Evolutionary conservation across 2,113 vertebrate genomes (phyloP), one percentile per base, ranked within the genome.

Genomic region (Dipodomys stephensi): DNA sequence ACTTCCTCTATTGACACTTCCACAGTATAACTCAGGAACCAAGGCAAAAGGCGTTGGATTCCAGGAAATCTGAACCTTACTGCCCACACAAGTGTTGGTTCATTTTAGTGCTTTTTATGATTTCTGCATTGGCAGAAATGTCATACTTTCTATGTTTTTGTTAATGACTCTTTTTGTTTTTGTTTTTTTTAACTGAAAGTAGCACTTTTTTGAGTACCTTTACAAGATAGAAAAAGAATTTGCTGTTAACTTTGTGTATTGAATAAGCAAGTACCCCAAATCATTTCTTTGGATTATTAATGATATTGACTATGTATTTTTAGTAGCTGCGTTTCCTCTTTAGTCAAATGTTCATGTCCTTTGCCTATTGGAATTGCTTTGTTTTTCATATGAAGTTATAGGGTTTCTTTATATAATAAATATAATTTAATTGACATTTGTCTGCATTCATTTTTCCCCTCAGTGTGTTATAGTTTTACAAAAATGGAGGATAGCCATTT

Each of bases 391-490:
- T 49, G 53, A 91, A 96, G 78, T 93, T 95, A 82, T 19, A 89
- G 39, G 6, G 80, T 88, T 46, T 92, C 86, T 96, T 96, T 96
- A 88, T 94, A 83, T 94, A 97, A 96, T 97, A 97, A 97, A 97
- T 92, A 68, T 64, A 72, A 93, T 90, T 94, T 96, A 96, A 96
- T 83, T 92, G 85, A 18, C 28, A 82, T 88, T 93, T 95, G 64
- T 19, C 96, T 95, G 84, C 27, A 71, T 90, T 92, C 80, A 65
- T 81, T 90, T 76, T 28, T 23, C 1, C 1, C 8, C 32, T 62
- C 62, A 73, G 0, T 74, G 23, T 79, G 2, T 71, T 77, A 68
- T 6, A 88, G 30, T 86, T 94, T 92, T 94, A 82, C 19, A 95
- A 83, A 57, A 57, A 79, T 27, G 9, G 6, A 72, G 32, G 65